Base-by-base conservation (phyloP, 2,888 invertebrate species). In the Spilarctia lutea region DNA sequence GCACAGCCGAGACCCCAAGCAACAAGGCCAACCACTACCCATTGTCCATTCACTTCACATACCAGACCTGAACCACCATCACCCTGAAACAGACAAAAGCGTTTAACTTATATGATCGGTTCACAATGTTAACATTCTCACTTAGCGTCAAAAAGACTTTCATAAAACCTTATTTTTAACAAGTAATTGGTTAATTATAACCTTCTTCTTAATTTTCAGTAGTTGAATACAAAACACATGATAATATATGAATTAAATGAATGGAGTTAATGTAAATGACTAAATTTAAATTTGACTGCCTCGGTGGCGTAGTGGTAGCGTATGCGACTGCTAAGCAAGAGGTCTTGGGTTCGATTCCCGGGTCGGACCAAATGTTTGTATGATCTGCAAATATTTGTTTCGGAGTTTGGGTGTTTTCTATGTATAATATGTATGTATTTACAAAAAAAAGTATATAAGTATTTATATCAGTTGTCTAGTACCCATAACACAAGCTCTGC, bases 1-100 rank as follows among this genome's bases (percentile, higher is more conserved):
- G 97, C 98, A 82, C 98, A 98, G 68, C 97, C 97, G 60, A 98
- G 97, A 0, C 98, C 97, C 97, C 97, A 98, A 39, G 97, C 92
- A 24, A 98, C 98, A 78, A 98, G 90, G 0, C 98, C 98, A 13
- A 96, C 96, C 1, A 97, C 94, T 73, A 95, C 94, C 96, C 96
- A 97, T 74, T 94, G 95, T 0, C 96, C 96, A 75, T 92, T 94
- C 68, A 94, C 91, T 83, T 95, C 94, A 85, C 98, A 98, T 39
- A 97, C 97, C 77, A 98, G 89, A 0, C 97, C 97, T 0, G 97
- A 96, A 11, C 98, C 98, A 10, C 98, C 98, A 81, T 98, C 98
- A 79, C 97, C 97, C 97, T 97, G 88, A 52, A 92, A 68, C 60
- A 65, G 18, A 39, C 24, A 30, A 52, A 1, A 52, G 24, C 11